Percentiles rank a stretch among this genome's conserved stretches.
phyloP scores from a whole-genome alignment of 2,888 invertebrate genomes.

The Acleris sparsana region DNA sequence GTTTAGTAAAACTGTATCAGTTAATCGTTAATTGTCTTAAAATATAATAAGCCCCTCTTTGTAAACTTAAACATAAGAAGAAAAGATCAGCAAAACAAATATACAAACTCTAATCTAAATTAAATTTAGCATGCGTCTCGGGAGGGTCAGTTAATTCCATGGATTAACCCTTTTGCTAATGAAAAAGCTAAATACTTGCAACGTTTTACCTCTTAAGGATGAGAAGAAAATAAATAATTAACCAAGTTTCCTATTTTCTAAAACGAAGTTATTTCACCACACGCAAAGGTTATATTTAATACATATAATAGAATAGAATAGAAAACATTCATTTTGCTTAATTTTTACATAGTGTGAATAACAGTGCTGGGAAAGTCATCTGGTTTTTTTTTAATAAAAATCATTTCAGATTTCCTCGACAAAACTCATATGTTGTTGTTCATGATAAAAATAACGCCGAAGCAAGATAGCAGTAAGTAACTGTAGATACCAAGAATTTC shows the following conservation, averaged over 20 bases:
- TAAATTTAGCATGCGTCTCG: slow-evolving; percentile 29
- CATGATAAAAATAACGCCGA: neutral
- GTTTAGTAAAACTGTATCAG: neutral
- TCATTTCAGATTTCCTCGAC: too few species aligned
- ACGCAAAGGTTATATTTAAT: too few species aligned
- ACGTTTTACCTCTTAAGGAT: slow-evolving; percentile 14
- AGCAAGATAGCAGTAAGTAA: neutral
- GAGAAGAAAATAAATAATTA: too few species aligned
- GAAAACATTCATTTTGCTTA: too few species aligned
- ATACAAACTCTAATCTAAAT: slow-evolving; percentile 15
- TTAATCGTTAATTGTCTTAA: too few species aligned
- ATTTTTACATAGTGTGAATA: too few species aligned
- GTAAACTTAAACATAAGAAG: neutral
- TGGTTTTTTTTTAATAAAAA: too few species aligned
- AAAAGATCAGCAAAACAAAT: slow-evolving; percentile 14
- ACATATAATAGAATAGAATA: too few species aligned
- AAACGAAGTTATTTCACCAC: too few species aligned
- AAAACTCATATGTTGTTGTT: neutral
- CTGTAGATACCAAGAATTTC: slow-evolving; percentile 4
- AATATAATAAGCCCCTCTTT: neutral
- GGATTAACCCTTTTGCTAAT: slow-evolving; percentile 31
- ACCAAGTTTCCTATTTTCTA: too few species aligned
- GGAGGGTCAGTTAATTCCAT: slow-evolving; percentile 25
- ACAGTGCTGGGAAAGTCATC: too few species aligned
- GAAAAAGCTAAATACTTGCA: slow-evolving; percentile 28